Evolutionary conservation across 2,113 vertebrate species (phyloP).

Genomic region (Nothocercus nigrocapillus): DNA sequence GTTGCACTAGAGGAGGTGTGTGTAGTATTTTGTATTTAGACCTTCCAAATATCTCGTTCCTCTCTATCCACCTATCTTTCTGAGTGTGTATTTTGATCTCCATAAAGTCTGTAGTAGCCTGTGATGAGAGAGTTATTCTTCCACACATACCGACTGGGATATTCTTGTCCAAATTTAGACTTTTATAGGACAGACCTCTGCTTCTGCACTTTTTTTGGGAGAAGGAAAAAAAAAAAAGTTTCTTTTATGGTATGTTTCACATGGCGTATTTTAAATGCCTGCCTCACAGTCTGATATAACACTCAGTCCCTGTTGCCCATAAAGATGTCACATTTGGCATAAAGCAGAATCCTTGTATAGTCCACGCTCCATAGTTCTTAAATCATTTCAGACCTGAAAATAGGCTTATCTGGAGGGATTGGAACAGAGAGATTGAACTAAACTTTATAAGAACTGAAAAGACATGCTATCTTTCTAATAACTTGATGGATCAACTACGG

Average conservation of each 20-base stretch:
- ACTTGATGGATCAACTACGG: not conserved
- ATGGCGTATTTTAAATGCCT: not conserved
- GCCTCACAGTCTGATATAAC: not conserved
- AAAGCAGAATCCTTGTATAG: not conserved
- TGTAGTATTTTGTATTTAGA: not conserved
- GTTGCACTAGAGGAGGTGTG: not conserved
- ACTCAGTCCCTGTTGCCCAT: not conserved
- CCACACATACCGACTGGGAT: not conserved
- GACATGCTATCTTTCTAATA: not conserved
- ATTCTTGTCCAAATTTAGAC: not conserved
- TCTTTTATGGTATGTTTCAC: not conserved
- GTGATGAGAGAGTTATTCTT: not conserved
- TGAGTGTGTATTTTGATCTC: not conserved
- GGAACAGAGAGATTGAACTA: not conserved
- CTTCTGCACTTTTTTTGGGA: not conserved
- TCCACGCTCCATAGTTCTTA: not conserved
- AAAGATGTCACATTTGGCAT: rapidly evolving
- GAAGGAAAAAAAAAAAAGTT: not conserved
- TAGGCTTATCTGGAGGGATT: not conserved
- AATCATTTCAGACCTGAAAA: not conserved
- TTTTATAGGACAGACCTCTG: not conserved
- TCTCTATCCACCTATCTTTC: not conserved
- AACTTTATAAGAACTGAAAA: not conserved
- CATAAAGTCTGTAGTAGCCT: not conserved
- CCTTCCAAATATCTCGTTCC: not conserved